Evolutionary conservation across 1,140 invertebrate genomes (phyloP).

Genomic region (Calliphora vicina): DNA sequence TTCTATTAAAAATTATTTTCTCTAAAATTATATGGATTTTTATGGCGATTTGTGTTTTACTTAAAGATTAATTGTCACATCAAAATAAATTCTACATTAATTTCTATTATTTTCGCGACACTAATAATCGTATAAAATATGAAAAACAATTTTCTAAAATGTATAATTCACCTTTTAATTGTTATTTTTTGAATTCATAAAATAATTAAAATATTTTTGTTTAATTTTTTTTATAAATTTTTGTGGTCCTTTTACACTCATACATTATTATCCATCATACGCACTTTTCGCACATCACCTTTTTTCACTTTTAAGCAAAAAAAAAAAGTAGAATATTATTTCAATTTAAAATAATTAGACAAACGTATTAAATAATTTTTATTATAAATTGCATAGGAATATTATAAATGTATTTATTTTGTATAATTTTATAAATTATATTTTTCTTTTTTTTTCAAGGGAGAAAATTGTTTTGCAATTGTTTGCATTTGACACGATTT

Average conservation of each 20-base stretch:
- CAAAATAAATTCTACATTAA: no score
- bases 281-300: constrained; percentile 24
- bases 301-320: neutral
- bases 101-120: no score
- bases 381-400: neutral
- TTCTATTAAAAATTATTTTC: no score
- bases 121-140: no score
- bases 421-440: neutral
- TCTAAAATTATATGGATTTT: no score
- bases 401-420: neutral
- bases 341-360: neutral
- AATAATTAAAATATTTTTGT: neutral
- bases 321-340: neutral
- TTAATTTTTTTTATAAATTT: neutral
- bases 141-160: no score
- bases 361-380: neutral
- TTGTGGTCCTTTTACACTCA: constrained; percentile 16
- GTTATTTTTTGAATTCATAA: no score
- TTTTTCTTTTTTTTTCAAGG: constrained; percentile 24
- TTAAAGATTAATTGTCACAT: no score
- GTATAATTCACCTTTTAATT: no score
- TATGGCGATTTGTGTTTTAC: no score
- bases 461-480: constrained; percentile 33
- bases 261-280: constrained; percentile 23
- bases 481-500: constrained; percentile 33